Conservation (phyloP, 1,140 invertebrate species). For the Hylaeus volcanicus region DNA sequence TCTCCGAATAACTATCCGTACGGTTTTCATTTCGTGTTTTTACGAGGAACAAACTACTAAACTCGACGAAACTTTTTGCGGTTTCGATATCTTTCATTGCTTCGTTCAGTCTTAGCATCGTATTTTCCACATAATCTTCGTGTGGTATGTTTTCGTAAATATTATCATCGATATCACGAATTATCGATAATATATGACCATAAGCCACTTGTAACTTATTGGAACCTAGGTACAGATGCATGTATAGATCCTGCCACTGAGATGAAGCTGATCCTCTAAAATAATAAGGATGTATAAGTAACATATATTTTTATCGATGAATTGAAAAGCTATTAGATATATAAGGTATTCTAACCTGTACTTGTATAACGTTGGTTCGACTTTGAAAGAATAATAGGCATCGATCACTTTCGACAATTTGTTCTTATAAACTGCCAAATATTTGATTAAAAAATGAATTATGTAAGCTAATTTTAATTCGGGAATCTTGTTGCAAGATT, state of each 20-base stretch:
- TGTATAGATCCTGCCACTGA: conserved; percentile 74
- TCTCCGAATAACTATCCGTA: conserved; percentile 5
- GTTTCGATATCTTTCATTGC: conserved; percentile 70
- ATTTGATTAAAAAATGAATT: conserved; percentile 54
- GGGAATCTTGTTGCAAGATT: conserved; percentile 47
- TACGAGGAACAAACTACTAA: conserved; percentile 69
- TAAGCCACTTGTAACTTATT: conserved; percentile 73
- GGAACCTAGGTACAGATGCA: conserved; percentile 74
- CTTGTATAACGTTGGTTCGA: conserved; percentile 56
- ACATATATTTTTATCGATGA: background rate
- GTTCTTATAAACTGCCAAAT: conserved; percentile 51
- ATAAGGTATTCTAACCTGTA: conserved; percentile 55
- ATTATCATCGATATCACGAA: conserved; percentile 69
- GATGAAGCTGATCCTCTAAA: conserved; percentile 55
- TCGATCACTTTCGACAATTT: conserved; percentile 63
- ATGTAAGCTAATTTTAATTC: conserved; percentile 61
- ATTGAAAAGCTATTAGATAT: conserved; percentile 19
- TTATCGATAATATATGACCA: conserved; percentile 63
- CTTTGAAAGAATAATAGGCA: conserved; percentile 63
- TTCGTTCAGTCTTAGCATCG: conserved; percentile 67
- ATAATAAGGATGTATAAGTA: conserved; percentile 20
- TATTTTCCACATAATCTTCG: conserved; percentile 47
- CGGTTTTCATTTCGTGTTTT: conserved; percentile 48
- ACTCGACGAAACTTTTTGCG: conserved; percentile 73
- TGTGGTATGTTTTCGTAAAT: conserved; percentile 49